Evolutionary conservation across 64 coral and sea anemone genomes (phyloP).

Genomic region (Pachyseris speciosa): DNA sequence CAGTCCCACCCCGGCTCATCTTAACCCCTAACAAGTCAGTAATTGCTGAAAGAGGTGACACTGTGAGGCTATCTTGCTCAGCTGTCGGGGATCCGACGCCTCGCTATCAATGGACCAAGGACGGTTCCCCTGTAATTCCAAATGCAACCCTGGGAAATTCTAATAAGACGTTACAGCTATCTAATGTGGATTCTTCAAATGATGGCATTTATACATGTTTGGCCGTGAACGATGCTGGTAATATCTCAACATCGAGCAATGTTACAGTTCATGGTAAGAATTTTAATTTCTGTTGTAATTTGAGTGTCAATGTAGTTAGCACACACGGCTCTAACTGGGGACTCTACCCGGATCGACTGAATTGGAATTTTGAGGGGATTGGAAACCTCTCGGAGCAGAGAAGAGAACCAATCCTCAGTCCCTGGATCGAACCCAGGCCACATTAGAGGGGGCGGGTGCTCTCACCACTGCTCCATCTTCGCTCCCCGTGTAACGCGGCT

Average conservation of each 20-base stretch:
- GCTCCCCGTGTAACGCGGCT: too few species aligned
- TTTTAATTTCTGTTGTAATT: too few species aligned
- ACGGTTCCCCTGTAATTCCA: background rate
- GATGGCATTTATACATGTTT: slow-evolving; percentile 41
- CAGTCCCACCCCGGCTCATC: slow-evolving; percentile 41
- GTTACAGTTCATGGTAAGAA: slow-evolving; percentile 51
- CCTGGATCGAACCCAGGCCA: too few species aligned
- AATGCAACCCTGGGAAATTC: background rate
- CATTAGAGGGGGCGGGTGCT: too few species aligned
- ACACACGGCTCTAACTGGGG: too few species aligned
- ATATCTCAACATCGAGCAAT: background rate
- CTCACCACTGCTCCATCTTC: too few species aligned
- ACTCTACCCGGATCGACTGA: too few species aligned
- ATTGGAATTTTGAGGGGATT: too few species aligned
- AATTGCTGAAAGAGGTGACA: slow-evolving; percentile 11
- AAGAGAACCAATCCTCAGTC: too few species aligned
- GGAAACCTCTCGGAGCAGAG: too few species aligned
- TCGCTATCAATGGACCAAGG: slow-evolving; percentile 1
- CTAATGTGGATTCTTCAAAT: background rate
- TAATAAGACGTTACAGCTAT: slow-evolving; percentile 6
- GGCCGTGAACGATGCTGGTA: slow-evolving; percentile 24
- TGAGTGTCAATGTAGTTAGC: too few species aligned
- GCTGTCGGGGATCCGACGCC: slow-evolving; percentile 46
- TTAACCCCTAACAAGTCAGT: background rate
- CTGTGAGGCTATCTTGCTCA: slow-evolving; percentile 10